Evolutionary conservation across 2,113 vertebrate genomes (phyloP).

Genomic region (Eublepharis macularius): DNA sequence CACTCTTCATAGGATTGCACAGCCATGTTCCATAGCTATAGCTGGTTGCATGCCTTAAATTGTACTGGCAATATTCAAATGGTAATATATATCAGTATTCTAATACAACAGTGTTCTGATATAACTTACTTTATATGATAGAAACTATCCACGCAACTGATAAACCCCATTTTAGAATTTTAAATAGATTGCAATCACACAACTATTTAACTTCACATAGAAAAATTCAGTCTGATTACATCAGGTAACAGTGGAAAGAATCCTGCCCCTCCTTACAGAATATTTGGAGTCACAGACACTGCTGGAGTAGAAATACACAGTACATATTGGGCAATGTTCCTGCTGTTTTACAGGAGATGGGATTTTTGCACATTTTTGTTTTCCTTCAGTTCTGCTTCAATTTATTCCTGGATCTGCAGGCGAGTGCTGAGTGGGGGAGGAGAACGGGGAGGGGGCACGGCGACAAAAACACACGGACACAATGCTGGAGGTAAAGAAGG

Average conservation of each 20-base stretch:
- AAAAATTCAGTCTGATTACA: background rate
- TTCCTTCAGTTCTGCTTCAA: no score
- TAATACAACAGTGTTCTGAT: background rate
- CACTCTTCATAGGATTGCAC: no score
- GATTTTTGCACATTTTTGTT: no score
- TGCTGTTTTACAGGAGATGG: no score
- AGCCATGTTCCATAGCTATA: background rate
- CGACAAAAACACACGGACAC: no score
- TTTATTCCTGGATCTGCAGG: no score
- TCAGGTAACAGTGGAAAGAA: background rate
- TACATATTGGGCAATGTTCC: no score
- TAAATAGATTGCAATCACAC: background rate
- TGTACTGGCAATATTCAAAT: background rate
- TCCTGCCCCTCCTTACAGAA: background rate
- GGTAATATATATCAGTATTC: background rate
- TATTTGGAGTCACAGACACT: background rate
- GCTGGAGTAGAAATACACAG: no score
- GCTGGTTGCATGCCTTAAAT: background rate
- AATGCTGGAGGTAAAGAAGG: no score
- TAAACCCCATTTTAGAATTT: background rate
- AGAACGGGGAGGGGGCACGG: no score
- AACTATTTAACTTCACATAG: background rate
- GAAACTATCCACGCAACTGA: background rate
- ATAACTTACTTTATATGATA: background rate
- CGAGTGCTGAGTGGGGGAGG: no score